phyloP scores from a whole-genome alignment of 2,113 vertebrate species.

The Hucho hucho region DNA sequence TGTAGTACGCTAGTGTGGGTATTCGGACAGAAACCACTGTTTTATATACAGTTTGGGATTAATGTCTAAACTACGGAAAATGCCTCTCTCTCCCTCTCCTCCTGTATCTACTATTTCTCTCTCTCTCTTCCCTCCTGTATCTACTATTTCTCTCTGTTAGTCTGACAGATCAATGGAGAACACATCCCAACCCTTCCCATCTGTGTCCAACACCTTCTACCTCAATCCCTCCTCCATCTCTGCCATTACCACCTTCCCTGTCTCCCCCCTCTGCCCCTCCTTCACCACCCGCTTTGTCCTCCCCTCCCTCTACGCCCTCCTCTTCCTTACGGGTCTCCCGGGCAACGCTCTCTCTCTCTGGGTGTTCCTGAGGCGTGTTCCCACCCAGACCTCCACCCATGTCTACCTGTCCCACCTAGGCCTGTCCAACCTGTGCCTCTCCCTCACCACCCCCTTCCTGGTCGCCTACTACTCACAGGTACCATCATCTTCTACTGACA shows the following conservation, averaged over 20 bases:
- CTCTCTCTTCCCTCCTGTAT: neutral
- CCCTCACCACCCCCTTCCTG: slow-evolving; percentile 78
- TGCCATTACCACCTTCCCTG: no score
- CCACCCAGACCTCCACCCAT: slow-evolving; percentile 70
- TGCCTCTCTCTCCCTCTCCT: no score
- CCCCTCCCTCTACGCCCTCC: slow-evolving; percentile 71
- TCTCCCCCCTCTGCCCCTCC: slow-evolving; percentile 57
- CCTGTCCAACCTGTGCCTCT: slow-evolving; percentile 79
- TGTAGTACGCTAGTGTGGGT: no score
- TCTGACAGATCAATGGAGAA: slow-evolving; percentile 52
- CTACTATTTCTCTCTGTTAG: neutral
- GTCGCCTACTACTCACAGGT: slow-evolving; percentile 66
- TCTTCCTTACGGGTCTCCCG: slow-evolving; percentile 71
- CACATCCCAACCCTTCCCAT: neutral
- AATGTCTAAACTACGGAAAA: no score
- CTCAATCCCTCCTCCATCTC: no score
- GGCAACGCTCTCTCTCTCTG: slow-evolving; percentile 79
- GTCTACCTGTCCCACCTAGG: slow-evolving; percentile 81
- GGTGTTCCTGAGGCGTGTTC: slow-evolving; percentile 67
- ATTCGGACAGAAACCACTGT: no score
- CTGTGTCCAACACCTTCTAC: slow-evolving; percentile 31
- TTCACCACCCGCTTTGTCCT: slow-evolving; percentile 67
- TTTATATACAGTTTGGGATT: no score
- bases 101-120: no score
- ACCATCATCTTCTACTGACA: no score